phyloP scores from a whole-genome alignment of 2,888 invertebrate genomes.

The Diaphora mendica region DNA sequence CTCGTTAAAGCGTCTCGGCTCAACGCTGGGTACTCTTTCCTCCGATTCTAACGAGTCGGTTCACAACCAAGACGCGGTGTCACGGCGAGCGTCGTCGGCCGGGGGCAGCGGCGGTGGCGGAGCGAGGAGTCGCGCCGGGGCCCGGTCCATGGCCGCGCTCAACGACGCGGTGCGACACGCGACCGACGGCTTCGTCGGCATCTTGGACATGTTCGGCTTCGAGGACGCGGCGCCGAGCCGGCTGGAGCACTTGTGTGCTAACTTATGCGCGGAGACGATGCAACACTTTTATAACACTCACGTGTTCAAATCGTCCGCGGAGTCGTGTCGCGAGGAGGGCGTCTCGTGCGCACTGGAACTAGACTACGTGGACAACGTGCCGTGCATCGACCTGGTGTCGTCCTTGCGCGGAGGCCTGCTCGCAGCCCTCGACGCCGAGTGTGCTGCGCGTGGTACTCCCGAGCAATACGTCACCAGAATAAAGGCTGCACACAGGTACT shows the following conservation, averaged over 20 bases:
- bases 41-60: slow-evolving; percentile 97
- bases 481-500: slow-evolving; percentile 69
- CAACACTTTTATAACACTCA: slow-evolving; percentile 99
- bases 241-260: slow-evolving; percentile 97
- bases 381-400: slow-evolving; percentile 97
- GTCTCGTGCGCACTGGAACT: slow-evolving; percentile 96
- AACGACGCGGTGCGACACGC: slow-evolving; percentile 97
- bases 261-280: slow-evolving; percentile 98
- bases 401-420: slow-evolving; percentile 96
- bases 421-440: slow-evolving; percentile 96
- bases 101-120: slow-evolving; percentile 88
- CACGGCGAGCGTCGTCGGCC: slow-evolving; percentile 94
- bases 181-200: slow-evolving; percentile 97
- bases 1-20: slow-evolving; percentile 94
- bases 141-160: slow-evolving; percentile 96
- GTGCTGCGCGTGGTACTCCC: slow-evolving; percentile 92
- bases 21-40: slow-evolving; percentile 93
- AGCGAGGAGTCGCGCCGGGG: slow-evolving; percentile 88
- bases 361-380: slow-evolving; percentile 97
- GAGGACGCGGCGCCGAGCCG: slow-evolving; percentile 96
- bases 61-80: slow-evolving; percentile 94
- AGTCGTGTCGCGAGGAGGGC: slow-evolving; percentile 97
- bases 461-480: slow-evolving; percentile 77
- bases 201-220: slow-evolving; percentile 98
- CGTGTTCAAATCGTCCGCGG: slow-evolving; percentile 97